Conservation (phyloP, 2,113 vertebrate species). For the Monopterus albus region DNA sequence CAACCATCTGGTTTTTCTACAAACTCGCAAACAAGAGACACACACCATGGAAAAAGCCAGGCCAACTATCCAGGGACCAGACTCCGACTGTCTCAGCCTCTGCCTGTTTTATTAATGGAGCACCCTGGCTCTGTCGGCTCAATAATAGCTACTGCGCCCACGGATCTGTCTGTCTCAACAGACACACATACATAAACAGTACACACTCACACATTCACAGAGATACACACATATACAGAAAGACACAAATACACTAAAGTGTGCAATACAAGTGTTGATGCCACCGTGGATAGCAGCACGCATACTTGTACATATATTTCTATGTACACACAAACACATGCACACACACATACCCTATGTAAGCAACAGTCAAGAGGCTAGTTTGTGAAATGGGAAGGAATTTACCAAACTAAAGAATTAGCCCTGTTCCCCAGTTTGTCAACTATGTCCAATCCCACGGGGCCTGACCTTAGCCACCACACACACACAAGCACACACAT, state of each 20-base stretch:
- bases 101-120: slow-evolving; percentile 79
- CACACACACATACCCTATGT: neutral
- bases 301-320: slow-evolving; percentile 15
- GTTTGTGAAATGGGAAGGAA: slow-evolving; percentile 23
- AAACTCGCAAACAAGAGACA: slow-evolving; percentile 38
- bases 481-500: neutral
- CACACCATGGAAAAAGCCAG: slow-evolving; percentile 58
- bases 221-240: slow-evolving; percentile 4
- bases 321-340: neutral
- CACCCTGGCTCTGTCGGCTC: slow-evolving; percentile 47
- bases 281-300: neutral
- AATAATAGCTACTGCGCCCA: slow-evolving; percentile 67
- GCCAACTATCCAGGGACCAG: slow-evolving; percentile 63
- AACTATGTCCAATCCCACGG: too few relatives aligned
- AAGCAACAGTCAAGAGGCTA: neutral
- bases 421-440: slow-evolving; percentile 22
- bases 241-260: slow-evolving; percentile 16
- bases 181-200: slow-evolving; percentile 30
- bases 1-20: slow-evolving; percentile 48
- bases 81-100: slow-evolving; percentile 61
- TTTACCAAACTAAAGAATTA: slow-evolving; percentile 37
- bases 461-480: slow-evolving; percentile 24
- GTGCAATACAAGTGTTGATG: slow-evolving; percentile 20
- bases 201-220: slow-evolving; percentile 5
- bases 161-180: slow-evolving; percentile 53